Conservation (phyloP, 2,888 invertebrate species). For the Melanargia galathea region DNA sequence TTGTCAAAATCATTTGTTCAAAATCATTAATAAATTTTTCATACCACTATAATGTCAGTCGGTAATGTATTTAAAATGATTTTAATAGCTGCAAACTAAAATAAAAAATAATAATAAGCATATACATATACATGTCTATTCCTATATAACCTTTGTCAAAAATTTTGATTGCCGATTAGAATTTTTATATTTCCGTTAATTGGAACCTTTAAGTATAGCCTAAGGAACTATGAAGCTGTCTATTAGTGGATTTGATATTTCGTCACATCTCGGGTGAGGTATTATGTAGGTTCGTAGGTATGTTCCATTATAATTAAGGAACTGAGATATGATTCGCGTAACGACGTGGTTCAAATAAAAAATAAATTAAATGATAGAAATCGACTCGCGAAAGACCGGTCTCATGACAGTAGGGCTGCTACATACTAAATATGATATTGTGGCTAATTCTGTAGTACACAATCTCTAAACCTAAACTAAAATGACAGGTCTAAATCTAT, state of each 20-base stretch:
- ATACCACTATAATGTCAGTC: no score
- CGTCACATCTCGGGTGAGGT: slow-evolving; percentile 1
- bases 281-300: slow-evolving; percentile 11
- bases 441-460: no score
- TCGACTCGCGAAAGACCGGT: slow-evolving; percentile 33
- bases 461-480: no score
- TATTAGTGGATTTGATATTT: slow-evolving; percentile 12
- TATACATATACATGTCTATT: no score
- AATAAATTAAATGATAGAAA: slow-evolving; percentile 44
- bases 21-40: no score
- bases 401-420: slow-evolving; percentile 19
- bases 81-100: no score
- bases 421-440: no score
- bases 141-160: no score
- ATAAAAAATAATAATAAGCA: no score
- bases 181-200: not conserved
- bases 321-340: slow-evolving; percentile 34
- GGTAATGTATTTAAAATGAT: no score
- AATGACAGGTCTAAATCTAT: no score
- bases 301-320: slow-evolving; percentile 26
- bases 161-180: not conserved
- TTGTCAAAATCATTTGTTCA: no score
- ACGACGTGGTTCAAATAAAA: slow-evolving; percentile 39
- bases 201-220: not conserved
- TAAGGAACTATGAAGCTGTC: not conserved